Base-by-base conservation (phyloP, 1,140 invertebrate genomes). In the Microplitis mediator region DNA sequence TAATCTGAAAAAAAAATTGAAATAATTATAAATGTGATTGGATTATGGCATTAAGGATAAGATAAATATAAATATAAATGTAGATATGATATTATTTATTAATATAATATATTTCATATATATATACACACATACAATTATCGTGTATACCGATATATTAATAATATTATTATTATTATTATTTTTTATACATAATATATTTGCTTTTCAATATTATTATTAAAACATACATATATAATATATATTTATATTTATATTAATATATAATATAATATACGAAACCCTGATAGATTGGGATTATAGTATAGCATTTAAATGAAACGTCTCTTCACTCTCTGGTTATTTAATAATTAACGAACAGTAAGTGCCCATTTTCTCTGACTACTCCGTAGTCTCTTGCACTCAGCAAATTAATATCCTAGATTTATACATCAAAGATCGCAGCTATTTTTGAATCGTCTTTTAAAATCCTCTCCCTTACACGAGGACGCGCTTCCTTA, bases 221-320 rank as follows among this genome's bases (percentile, higher is more conserved):
- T 60, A 60, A 31, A 60, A 56, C 51, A 71, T 74, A 62, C 74
- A 60, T 75, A 56, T 75, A 74, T 75, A 65, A 51, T 66, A 73
- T 77, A 72, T 77, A 23, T 23, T 23, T 23, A 23, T 23, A 23
- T 1, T 23, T 23, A 23, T 23, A 23, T 23, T 23, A 72, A 71
- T 74, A 72, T 73, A 78, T 76, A 79, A 67, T 54, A 76, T 76
- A 79, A 81, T 80, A 82, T 74, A 77, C 79, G 75, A 82, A 82
- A 83, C 81, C 82, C 82, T 83, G 82, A 83, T 82, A 83, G 81
- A 82, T 83, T 83, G 79, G 82, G 82, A 83, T 82, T 75, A 64
- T 60, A 77, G 77, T 73, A 74, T 11, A 45, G 23, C 23, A 45
- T 45, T 45, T 6, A 45, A 45, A 45, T 45, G 11, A 45, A 45